Base-by-base conservation (phyloP, 2,888 invertebrate species). In the Electrophaes corylata region DNA sequence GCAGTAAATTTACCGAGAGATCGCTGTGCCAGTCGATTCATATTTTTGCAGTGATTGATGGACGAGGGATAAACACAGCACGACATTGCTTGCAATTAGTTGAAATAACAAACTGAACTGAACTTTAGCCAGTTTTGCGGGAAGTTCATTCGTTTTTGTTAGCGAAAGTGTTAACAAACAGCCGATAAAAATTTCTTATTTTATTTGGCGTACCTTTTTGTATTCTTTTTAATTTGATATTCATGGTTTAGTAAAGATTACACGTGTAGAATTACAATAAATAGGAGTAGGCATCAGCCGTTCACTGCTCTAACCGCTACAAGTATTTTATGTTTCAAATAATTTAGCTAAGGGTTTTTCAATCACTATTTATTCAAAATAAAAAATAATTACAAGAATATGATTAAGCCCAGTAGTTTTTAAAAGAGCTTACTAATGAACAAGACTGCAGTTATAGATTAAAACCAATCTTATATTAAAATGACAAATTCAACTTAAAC, bases 1-100 rank as follows among this genome's bases (percentile, higher is more conserved):
- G 80, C 69, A 75, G 83, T 85, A 83, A 84, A 84, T 85, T 79
- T 81, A 78, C 79, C 77, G 79, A 75, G 79, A 77, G 83, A 84
- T 80, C 76, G 73, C 71, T 65, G 67, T 73, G 79, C 70, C 77
- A 71, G 71, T 75, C 75, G 67, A 75, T 73, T 69, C 55, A 73
- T 71, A 70, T 76, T 73, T 66, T 71, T 65, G 63, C 68, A 71
- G 68, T 71, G 75, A 79, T 73, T 69, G 70, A 77, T 73, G 70
- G 55, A 44, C 62, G 65, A 59, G 57, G 47, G 14, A 49, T 60
- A 51, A 62, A 58, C 57, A 57, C 57, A 59, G 41, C 50, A 49
- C 46, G 60, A 58, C 57, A 64, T 18, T 18, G 55, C 43, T 40
- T 39, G 60, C 51, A 43, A 62, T 67, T 65, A 62, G 64, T 61